Base-by-base conservation (phyloP, 1,140 invertebrate species). In the Drosophila lini region DNA sequence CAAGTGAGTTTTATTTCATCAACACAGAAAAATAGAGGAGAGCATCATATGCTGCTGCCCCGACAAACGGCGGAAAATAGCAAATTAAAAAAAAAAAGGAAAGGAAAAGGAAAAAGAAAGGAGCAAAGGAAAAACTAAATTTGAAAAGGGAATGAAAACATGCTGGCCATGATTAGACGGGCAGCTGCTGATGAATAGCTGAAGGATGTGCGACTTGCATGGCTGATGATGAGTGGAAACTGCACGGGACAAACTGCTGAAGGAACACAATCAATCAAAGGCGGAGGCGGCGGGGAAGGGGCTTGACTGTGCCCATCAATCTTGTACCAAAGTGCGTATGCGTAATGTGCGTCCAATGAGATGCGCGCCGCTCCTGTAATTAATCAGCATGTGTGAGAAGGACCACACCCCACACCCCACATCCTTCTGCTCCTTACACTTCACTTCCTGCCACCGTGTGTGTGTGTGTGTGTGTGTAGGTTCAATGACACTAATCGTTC, bases 401-500 rank as follows among this genome's bases (percentile, higher is more conserved):
- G 25, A 11, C 36, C 28, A n/a, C 16, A 16, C 3, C 11, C n/a
- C 25, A 50, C 16, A 16, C 3, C 11, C 11, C 25, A 50, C 13
- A 31, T 15, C 41, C n/a, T 31, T 11, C 11, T 25, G 31, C 10
- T 53, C 3, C 60, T 53, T 40, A 38, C 67, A 34, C 63, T 70
- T 60, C 55, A 47, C 48, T 68, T 32, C 25, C 50, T 10, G 5
- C 16, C 8, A n/a, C 41, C 1, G 31, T 22, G 31, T 22, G 31
- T 15, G 31, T 32, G 19, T 15, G 31, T 32, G 19, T 45, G 42
- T 34, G 34, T 45, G 42, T 45, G 13, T 11, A 63, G 59, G 67
- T 71, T 71, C 78, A 70, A 76, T 60, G 58, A 45, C 78, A 74
- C 79, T 82, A 81, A 82, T 82, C 80, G 69, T 44, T 25, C 50